phyloP scores from a whole-genome alignment of 1,140 invertebrate genomes.

The Zaprionus kolodkinae region DNA sequence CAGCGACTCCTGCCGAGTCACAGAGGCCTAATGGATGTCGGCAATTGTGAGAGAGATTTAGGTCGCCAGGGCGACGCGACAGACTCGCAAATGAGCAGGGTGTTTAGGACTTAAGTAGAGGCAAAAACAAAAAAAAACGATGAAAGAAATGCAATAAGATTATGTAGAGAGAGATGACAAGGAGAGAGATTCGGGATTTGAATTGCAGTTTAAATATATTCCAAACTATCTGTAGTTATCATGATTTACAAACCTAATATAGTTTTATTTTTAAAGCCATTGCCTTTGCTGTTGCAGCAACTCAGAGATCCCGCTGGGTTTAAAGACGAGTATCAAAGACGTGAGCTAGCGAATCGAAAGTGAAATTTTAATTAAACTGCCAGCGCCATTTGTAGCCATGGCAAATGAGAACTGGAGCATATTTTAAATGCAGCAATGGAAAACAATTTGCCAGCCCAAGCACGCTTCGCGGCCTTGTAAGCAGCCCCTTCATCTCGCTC shows the following conservation, averaged over 20 bases:
- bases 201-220: neutral
- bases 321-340: no score
- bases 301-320: slow-evolving; percentile 15
- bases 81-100: slow-evolving; percentile 1
- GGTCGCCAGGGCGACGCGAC: slow-evolving; percentile 36
- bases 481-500: neutral
- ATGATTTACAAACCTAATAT: neutral
- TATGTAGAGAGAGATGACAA: neutral
- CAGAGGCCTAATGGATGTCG: slow-evolving; percentile 36
- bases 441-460: slow-evolving; percentile 54
- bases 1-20: slow-evolving; percentile 19
- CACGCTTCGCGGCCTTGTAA: neutral
- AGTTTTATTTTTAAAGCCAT: neutral
- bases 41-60: slow-evolving; percentile 38
- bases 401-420: slow-evolving; percentile 57
- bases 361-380: slow-evolving; percentile 62
- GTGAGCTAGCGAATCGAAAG: slow-evolving; percentile 25
- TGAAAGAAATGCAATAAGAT: slow-evolving; percentile 19
- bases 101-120: slow-evolving; percentile 1
- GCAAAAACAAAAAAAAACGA: slow-evolving; percentile 16
- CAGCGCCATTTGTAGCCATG: slow-evolving; percentile 49
- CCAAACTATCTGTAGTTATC: neutral
- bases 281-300: neutral
- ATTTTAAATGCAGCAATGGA: slow-evolving; percentile 67
- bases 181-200: neutral